These are phyloP conservation scores for Exephanes ischioxanthus DNA, from an alignment of 2,888 invertebrate species.

Conservation along the genomic window DNA sequence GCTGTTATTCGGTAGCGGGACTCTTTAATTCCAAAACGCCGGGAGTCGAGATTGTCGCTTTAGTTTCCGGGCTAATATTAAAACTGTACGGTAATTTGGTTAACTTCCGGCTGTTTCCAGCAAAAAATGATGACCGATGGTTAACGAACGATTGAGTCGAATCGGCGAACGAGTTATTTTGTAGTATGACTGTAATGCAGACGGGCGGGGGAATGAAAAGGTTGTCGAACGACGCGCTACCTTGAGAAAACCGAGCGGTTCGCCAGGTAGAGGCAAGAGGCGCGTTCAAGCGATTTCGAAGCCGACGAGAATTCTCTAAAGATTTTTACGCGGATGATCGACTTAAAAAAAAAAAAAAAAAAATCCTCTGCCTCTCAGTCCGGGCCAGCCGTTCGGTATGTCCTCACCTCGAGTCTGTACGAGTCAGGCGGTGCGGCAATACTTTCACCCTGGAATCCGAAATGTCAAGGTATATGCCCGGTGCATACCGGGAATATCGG, in stretches of 20 bases:
- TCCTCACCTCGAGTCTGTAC: constrained; percentile 12
- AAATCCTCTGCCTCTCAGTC: not conserved
- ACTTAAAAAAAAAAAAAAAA: too few species aligned
- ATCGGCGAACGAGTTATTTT: constrained; percentile 4
- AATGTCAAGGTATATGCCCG: constrained; percentile 74
- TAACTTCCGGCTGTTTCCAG: not conserved
- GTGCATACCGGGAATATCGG: constrained; percentile 20
- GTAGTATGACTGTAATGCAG: not conserved
- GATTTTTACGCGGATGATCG: too few species aligned
- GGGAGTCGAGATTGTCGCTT: not conserved
- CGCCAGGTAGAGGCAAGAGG: not conserved
- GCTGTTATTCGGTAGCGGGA: constrained; percentile 2
- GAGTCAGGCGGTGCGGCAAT: constrained; percentile 40
- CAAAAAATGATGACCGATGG: not conserved
- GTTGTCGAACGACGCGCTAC: not conserved
- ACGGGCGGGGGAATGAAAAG: not conserved
- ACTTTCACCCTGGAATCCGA: constrained; percentile 76
- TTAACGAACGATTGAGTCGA: not conserved
- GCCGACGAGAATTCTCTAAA: too few species aligned
- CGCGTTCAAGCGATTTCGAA: not conserved
- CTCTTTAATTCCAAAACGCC: not conserved
- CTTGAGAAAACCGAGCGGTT: constrained; percentile 11
- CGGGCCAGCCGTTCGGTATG: constrained; percentile 31
- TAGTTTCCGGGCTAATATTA: not conserved
- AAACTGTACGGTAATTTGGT: not conserved